Percentiles rank a stretch among this genome's conserved stretches.
Evolutionary conservation across 1,140 invertebrate species (phyloP).

Genomic region (Anastrepha ludens): DNA sequence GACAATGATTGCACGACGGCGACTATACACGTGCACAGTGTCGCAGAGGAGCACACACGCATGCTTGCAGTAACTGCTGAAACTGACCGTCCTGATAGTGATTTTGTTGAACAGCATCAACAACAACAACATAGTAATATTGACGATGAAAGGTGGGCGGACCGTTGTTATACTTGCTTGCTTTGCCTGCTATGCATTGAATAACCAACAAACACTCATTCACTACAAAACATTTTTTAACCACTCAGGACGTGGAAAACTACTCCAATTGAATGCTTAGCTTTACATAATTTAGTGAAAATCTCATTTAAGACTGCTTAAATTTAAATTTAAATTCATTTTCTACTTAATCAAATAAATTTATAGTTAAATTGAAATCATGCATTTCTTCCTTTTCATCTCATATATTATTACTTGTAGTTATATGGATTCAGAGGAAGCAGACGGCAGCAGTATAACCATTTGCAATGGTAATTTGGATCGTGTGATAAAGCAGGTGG

Average conservation of each 20-base stretch:
- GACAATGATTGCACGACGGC: conserved; percentile 75
- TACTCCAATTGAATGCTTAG: too few relatives aligned
- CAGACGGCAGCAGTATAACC: conserved; percentile 67
- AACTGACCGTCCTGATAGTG: conserved; percentile 63
- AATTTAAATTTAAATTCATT: background rate
- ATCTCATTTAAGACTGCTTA: background rate
- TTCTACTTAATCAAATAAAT: conserved; percentile 33
- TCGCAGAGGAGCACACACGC: conserved; percentile 3
- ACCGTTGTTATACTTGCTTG: conserved; percentile 75
- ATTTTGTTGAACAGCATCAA: too few relatives aligned
- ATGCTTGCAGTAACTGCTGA: conserved; percentile 51
- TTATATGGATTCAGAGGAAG: conserved; percentile 66
- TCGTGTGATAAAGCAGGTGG: conserved; percentile 80
- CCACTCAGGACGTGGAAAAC: too few relatives aligned
- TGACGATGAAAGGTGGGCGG: conserved; percentile 75
- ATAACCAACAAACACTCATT: conserved; percentile 57
- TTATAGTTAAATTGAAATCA: background rate
- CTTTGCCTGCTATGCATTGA: conserved; percentile 72
- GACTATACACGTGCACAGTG: conserved; percentile 61
- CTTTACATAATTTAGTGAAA: background rate
- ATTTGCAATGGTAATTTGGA: conserved; percentile 81
- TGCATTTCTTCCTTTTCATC: background rate
- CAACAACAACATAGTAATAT: background rate
- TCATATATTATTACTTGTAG: conserved; percentile 60
- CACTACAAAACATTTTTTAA: too few relatives aligned